These are phyloP conservation scores for Cervus canadensis DNA, from an alignment of 2,113 vertebrate genomes.

Conservation along the genomic window DNA sequence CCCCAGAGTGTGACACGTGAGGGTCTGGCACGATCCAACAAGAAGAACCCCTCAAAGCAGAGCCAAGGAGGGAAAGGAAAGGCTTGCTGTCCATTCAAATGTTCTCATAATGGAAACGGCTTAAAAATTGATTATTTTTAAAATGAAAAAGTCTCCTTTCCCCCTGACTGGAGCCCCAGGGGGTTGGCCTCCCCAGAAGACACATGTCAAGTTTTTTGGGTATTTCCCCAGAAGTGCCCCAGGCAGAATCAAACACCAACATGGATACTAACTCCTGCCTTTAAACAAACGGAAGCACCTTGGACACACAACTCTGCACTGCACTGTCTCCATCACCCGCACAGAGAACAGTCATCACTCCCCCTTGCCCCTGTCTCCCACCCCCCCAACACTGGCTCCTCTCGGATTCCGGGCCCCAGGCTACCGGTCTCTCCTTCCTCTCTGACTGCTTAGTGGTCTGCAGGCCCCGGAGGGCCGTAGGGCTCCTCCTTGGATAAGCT, in stretches of 20 bases:
- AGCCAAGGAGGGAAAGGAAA: not conserved
- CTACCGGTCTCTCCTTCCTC: not conserved
- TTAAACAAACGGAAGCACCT: not conserved
- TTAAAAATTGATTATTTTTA: not conserved
- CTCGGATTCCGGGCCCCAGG: not conserved
- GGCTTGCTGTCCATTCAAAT: not conserved
- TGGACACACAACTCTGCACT: accelerated
- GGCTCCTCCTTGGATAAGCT: not conserved
- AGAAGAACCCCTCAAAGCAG: not conserved
- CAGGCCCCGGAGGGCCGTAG: not conserved
- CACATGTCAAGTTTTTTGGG: not conserved
- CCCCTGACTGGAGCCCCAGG: not conserved
- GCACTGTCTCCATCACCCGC: no score
- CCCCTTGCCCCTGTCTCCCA: not conserved
- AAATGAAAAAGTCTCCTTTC: not conserved
- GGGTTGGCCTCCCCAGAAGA: not conserved
- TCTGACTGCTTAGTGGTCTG: not conserved
- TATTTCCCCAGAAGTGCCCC: not conserved
- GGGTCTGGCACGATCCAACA: not conserved
- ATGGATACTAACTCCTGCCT: no score
- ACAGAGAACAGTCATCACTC: accelerated
- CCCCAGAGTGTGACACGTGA: not conserved
- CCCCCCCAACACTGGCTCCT: not conserved
- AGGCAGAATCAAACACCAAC: not conserved
- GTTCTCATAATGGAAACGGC: not conserved